A percentile compares a stretch with the other conserved stretches of the same genome.
Conservation (phyloP, 2,113 vertebrate genomes). For the Scatophagus argus region DNA sequence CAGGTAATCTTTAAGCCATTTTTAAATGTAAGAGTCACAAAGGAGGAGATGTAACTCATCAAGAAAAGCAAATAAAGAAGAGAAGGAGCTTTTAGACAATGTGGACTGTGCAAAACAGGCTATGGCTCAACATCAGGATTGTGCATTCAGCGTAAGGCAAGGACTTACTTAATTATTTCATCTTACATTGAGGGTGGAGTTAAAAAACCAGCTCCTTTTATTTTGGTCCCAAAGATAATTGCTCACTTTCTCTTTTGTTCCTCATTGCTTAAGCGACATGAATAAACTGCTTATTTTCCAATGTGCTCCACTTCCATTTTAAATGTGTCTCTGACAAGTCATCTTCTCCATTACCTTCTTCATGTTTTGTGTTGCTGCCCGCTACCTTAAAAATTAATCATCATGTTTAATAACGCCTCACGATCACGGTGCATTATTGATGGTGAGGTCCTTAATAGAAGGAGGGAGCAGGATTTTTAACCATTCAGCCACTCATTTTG, state of each 20-base stretch:
- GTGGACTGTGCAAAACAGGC: conserved; percentile 1
- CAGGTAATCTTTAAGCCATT: conserved; percentile 36
- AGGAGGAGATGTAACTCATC: conserved; percentile 18
- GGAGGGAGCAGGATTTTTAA: conserved; percentile 72
- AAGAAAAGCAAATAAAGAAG: conserved; percentile 32
- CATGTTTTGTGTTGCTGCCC: conserved; percentile 78
- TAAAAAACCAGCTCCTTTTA: neutral
- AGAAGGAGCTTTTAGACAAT: conserved; percentile 31
- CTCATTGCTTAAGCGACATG: neutral
- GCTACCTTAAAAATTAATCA: conserved; percentile 87
- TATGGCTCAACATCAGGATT: conserved; percentile 12
- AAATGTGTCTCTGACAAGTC: conserved; percentile 71
- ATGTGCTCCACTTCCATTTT: conserved; percentile 30
- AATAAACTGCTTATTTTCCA: conserved; percentile 62
- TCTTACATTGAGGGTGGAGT: conserved; percentile 22
- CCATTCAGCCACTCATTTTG: conserved; percentile 67
- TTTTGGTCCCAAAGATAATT: conserved; percentile 14
- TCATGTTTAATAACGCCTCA: conserved; percentile 86
- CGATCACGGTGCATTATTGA: conserved; percentile 88
- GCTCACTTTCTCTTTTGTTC: conserved; percentile 17
- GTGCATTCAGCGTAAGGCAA: conserved; percentile 16
- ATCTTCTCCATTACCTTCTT: conserved; percentile 74
- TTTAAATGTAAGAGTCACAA: conserved; percentile 32
- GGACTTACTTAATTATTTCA: conserved; percentile 24
- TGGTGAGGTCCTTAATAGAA: conserved; percentile 81